Percentiles rank a stretch among this genome's conserved stretches.
Evolutionary conservation across 2,113 vertebrate genomes (phyloP).

Genomic region (Sula dactylatra): DNA sequence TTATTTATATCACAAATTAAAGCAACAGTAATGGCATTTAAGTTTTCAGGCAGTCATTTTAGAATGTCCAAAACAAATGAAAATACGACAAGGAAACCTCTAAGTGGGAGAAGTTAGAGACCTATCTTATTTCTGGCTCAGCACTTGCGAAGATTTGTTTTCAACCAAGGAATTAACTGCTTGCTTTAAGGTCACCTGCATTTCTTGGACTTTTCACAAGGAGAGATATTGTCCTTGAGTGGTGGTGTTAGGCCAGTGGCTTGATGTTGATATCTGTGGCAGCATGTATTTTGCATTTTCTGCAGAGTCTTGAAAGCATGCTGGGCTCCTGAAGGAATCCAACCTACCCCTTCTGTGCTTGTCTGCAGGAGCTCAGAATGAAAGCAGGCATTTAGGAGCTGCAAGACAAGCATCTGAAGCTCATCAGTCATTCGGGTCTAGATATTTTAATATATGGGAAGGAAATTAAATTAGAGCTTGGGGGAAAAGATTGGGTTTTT

Average conservation of each 20-base stretch:
- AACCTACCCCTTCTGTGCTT: background rate
- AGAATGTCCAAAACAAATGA: slow-evolving; percentile 43
- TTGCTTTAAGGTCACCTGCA: background rate
- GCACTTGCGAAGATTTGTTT: background rate
- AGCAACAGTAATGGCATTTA: slow-evolving; percentile 35
- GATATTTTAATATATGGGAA: background rate
- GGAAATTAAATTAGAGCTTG: background rate
- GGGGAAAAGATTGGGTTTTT: background rate
- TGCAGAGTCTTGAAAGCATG: background rate
- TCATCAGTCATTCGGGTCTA: background rate
- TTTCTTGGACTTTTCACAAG: background rate
- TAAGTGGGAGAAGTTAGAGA: slow-evolving; percentile 17
- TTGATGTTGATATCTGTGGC: background rate
- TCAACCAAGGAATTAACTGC: background rate
- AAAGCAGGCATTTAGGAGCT: background rate
- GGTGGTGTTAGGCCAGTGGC: background rate
- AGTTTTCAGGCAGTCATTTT: slow-evolving; percentile 43
- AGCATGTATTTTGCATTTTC: background rate
- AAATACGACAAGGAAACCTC: slow-evolving; percentile 13
- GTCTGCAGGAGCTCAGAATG: background rate
- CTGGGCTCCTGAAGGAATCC: background rate
- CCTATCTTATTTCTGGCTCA: slow-evolving; percentile 47
- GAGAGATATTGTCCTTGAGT: background rate
- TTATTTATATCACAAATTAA: slow-evolving; percentile 32
- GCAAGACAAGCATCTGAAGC: background rate